Evolutionary conservation across 2,113 vertebrate genomes (phyloP).

Genomic region (Vireo altiloquus): DNA sequence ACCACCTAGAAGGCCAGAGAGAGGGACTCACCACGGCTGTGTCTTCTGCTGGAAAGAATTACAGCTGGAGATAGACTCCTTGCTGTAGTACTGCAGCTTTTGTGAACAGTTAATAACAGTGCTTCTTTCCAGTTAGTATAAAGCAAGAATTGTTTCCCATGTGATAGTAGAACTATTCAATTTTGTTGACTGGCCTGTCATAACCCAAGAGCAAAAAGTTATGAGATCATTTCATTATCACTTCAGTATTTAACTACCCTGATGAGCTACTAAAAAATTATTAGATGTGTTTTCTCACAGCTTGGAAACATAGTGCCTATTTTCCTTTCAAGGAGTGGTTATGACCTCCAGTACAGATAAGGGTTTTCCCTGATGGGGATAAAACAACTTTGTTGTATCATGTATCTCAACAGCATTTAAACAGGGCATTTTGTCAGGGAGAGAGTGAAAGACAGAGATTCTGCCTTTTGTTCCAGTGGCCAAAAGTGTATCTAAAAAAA

Average conservation of each 20-base stretch:
- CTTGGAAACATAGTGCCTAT: background rate
- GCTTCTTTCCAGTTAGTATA: background rate
- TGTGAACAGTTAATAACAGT: background rate
- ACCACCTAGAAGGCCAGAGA: constrained; percentile 59
- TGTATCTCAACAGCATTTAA: background rate
- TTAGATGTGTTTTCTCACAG: background rate
- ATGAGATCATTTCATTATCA: constrained; percentile 24
- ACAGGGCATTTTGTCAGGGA: background rate
- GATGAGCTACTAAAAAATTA: background rate
- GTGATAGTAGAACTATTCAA: background rate
- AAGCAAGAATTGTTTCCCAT: background rate
- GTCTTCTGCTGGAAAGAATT: constrained; percentile 25
- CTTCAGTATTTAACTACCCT: background rate
- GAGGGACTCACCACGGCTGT: background rate
- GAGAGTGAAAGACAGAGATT: background rate
- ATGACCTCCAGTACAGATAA: background rate
- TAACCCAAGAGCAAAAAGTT: constrained; percentile 2
- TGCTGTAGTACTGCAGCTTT: background rate
- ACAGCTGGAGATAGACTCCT: background rate
- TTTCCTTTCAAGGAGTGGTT: constrained; percentile 33
- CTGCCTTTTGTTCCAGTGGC: background rate
- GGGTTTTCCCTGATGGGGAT: background rate
- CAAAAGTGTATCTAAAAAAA: background rate
- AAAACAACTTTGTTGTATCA: background rate
- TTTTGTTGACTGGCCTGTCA: background rate